These are phyloP conservation scores for Zoroaster sp. DNA, from an alignment of 53 echinoderm and acorn worm genomes.

Conservation along the genomic window DNA sequence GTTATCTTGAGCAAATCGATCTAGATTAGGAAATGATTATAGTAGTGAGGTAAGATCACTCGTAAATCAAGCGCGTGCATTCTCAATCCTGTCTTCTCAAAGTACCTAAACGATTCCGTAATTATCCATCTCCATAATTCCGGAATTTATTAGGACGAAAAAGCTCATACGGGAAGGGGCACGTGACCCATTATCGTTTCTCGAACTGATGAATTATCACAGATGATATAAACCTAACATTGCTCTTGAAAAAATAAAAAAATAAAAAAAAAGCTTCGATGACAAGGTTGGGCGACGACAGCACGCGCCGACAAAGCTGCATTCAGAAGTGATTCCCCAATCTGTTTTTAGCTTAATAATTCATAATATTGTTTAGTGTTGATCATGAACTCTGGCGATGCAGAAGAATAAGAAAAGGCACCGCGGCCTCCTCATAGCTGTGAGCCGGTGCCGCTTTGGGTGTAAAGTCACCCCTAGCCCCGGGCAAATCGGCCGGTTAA, in stretches of 20 bases:
- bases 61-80: background rate
- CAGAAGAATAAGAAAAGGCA: background rate
- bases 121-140: background rate
- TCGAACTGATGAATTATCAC: background rate
- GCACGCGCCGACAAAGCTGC: background rate
- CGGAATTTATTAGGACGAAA: background rate
- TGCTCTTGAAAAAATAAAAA: background rate
- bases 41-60: too few species aligned
- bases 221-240: background rate
- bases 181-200: background rate
- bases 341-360: background rate
- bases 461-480: slow-evolving; percentile 47
- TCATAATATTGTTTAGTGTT: background rate
- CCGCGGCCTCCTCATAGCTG: background rate
- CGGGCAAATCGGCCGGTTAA: slow-evolving; percentile 50
- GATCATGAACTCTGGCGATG: background rate
- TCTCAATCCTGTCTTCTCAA: background rate
- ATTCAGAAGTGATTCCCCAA: background rate
- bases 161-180: too few species aligned
- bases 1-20: too few species aligned
- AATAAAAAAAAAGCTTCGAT: too few species aligned
- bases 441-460: slow-evolving; percentile 21
- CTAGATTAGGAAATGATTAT: too few species aligned
- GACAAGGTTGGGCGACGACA: background rate
- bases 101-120: background rate